A percentile compares a stretch with the other conserved stretches of the same genome.
phyloP scores from a whole-genome alignment of 2,113 vertebrate species.

The Macrotus californicus region DNA sequence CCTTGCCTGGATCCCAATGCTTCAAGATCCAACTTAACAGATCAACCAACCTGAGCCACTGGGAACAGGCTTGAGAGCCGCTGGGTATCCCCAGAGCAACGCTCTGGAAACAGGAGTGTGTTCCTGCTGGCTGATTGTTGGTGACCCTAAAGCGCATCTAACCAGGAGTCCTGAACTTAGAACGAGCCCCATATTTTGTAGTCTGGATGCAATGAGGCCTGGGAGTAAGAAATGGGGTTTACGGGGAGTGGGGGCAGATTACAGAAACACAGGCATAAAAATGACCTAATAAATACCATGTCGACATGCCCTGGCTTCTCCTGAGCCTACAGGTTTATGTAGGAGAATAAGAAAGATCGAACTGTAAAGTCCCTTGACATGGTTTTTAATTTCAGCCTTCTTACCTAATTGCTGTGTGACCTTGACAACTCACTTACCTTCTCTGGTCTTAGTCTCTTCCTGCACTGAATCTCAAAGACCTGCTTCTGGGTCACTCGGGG shows the following conservation, averaged over 20 bases:
- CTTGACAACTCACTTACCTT: not conserved
- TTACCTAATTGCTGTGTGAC: not conserved
- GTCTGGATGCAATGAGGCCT: not conserved
- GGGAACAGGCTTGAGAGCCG: not conserved
- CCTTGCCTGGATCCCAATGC: not conserved
- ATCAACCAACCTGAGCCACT: not conserved
- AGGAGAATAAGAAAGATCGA: not conserved
- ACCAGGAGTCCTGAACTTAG: not conserved
- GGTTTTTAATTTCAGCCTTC: not conserved
- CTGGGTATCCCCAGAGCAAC: not conserved
- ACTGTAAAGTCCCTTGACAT: not conserved
- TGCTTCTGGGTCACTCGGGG: not conserved
- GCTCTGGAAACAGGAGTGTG: not conserved
- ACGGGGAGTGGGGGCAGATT: not conserved
- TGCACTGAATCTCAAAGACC: not conserved
- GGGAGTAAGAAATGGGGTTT: not conserved
- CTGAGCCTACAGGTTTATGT: not conserved
- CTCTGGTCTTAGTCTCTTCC: constrained; percentile 6
- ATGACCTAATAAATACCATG: not conserved
- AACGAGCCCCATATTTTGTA: not conserved
- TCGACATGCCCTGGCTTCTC: not conserved
- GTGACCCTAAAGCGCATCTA: not conserved
- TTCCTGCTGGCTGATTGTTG: not conserved
- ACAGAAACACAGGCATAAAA: not conserved
- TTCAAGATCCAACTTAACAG: not conserved